Evolutionary conservation across 2,113 vertebrate genomes (phyloP).

Genomic region (Sinocyclocheilus rhinocerous): DNA sequence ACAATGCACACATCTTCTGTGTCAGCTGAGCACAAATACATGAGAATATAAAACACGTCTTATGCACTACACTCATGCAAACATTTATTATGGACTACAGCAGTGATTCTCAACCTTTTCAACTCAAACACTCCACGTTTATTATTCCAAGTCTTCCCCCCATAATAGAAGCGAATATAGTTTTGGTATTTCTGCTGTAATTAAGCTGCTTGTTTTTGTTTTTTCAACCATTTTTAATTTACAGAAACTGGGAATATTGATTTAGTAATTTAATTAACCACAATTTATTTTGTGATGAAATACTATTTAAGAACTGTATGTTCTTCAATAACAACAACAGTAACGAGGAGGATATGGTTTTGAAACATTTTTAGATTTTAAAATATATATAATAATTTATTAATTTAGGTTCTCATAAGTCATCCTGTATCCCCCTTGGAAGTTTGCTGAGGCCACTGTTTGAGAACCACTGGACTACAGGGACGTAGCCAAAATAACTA

Average conservation of each 20-base stretch:
- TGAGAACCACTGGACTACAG: background rate
- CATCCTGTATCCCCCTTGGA: background rate
- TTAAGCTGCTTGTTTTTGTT: too few relatives aligned
- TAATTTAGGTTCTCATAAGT: background rate
- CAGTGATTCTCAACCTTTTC: background rate
- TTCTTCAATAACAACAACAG: background rate
- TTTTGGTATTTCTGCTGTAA: too few relatives aligned
- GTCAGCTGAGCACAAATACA: conserved; percentile 76
- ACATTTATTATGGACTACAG: background rate
- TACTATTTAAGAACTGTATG: background rate
- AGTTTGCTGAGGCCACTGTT: background rate
- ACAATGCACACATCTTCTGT: conserved; percentile 98
- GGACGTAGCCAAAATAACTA: background rate
- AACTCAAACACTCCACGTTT: background rate
- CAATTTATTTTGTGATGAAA: background rate
- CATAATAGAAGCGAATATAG: too few relatives aligned
- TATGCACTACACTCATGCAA: background rate
- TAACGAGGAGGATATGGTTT: background rate
- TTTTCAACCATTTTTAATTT: too few relatives aligned
- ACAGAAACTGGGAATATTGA: too few relatives aligned
- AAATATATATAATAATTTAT: background rate
- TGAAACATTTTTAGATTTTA: too few relatives aligned
- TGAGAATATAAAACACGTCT: background rate
- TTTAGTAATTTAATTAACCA: background rate
- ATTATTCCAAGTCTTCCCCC: too few relatives aligned